Evolutionary conservation across 2,113 vertebrate genomes (phyloP), one percentile per base, ranked within the genome.

Genomic region (Cyprinodon brontotheroides): DNA sequence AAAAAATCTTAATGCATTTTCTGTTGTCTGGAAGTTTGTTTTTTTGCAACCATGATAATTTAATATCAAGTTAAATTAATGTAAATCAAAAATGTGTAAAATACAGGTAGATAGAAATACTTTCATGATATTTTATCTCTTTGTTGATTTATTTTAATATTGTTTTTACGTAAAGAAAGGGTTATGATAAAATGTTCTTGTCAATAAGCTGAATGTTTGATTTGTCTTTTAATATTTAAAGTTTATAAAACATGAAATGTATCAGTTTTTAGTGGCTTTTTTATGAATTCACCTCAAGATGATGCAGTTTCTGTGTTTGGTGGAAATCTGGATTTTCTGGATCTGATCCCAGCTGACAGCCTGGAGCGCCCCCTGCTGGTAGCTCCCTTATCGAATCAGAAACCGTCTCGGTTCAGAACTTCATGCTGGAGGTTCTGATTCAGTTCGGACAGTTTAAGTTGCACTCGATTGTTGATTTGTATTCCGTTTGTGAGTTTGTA

Each of bases 401-500:
- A 50, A 53, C 2, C 7, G 17, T 57, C 50, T 8, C 7, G 50
- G 50, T 57, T 57, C 3, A 7, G 5, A 20, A 20, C 7, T 57
- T 57, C 50, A 15, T 57, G 50, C 8, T 57, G 5, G 5, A 11
- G 5, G 9, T 45, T 48, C 11, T 66, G 10, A 78, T 59, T 22
- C 48, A n/a, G 73, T 45, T 50, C 3, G 39, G 41, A 11, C 65
- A 38, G 4, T 43, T 57, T 20, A 9, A 68, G 72, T 86, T 85
- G 75, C 70, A 75, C 82, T 77, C 43, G 76, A 72, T 78, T 78
- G 68, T 81, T 82, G 60, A 61, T 74, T 83, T 85, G 79, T 83
- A 71, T 11, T 53, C 5, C 75, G 85, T 71, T 81, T 87, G 80
- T 89, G 78, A 83, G 68, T 74, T 41, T 91, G 90, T 90, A 92